phyloP scores from a whole-genome alignment of 2,888 invertebrate species.

The Hirtodrosophila confusa region DNA sequence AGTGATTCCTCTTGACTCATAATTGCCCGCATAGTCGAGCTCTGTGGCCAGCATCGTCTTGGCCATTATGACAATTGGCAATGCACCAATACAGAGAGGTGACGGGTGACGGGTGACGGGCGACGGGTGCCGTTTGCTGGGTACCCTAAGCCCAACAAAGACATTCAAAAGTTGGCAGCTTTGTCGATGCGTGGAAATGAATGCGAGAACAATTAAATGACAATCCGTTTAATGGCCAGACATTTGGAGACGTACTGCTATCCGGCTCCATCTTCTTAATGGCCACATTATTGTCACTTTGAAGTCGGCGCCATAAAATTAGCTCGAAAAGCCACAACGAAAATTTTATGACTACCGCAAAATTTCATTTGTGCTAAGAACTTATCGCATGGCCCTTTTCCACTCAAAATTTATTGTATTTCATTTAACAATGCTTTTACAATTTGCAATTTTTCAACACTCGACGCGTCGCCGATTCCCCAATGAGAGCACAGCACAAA shows the following conservation, averaged over 20 bases:
- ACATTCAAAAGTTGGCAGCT: conserved; percentile 63
- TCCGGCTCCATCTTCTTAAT: conserved; percentile 43
- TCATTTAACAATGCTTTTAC: conserved; percentile 7
- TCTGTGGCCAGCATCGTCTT: conserved; percentile 38
- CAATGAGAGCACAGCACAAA: conserved; percentile 32
- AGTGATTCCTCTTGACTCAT: conserved; percentile 76
- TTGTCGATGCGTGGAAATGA: conserved; percentile 55
- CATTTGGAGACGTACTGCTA: conserved; percentile 19
- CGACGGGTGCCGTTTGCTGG: neutral
- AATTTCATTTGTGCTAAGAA: conserved; percentile 10
- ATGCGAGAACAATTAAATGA: conserved; percentile 74
- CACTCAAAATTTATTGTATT: conserved; percentile 7
- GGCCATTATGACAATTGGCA: conserved; percentile 76
- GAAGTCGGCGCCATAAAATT: conserved; percentile 73
- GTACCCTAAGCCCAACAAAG: conserved; percentile 34
- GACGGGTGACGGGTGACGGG: neutral
- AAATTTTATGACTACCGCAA: conserved; percentile 26
- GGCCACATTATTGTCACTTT: conserved; percentile 75
- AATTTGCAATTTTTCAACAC: conserved; percentile 35
- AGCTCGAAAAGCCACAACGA: conserved; percentile 15
- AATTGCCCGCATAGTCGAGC: conserved; percentile 64
- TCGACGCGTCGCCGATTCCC: conserved; percentile 36
- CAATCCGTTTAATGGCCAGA: conserved; percentile 71
- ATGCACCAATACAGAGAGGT: conserved; percentile 40
- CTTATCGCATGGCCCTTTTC: neutral